Base-by-base conservation (phyloP, 2,888 invertebrate species). In the Entomobrya proxima region DNA sequence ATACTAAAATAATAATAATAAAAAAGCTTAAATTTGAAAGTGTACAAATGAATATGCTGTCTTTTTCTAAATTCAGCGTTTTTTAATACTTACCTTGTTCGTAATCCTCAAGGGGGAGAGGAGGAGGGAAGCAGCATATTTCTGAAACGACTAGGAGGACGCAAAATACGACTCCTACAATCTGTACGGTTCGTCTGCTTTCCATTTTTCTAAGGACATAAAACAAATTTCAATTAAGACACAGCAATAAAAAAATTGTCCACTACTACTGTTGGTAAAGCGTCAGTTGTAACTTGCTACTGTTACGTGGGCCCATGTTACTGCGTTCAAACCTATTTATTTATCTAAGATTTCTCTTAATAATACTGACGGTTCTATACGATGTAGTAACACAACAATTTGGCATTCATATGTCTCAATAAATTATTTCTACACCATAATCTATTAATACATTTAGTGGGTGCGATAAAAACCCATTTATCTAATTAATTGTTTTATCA, bases 51-150 rank as follows among this genome's bases (percentile, higher is more conserved):
- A n/a, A n/a, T 24, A 35, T 37, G n/a, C 18, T 35, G 9, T 9
- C 2, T 67, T 35, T 9, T 35, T 35, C 6, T n/a, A 67, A 24
- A 9, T 9, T 24, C 11, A 35, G n/a, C n/a, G n/a, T n/a, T n/a
- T 6, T n/a, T 37, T 30, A n/a, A 13, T 24, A 24, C 76, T 88
- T 87, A 88, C 88, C 87, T 88, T 89, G 89, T 55, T 89, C 89
- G 74, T 89, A 89, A 82, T 89, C 89, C 79, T 89, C 89, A 67
- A 80, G 86, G 76, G 88, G 74, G 79, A 88, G 88, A 21, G 88
- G 44, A 74, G 89, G 89, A 32, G 86, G 75, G 47, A 74, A 82
- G 55, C 88, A 87, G 55, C 85, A 88, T 79, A 89, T 89, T 86
- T 89, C 89, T 74, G 87, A 47, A 13, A 89, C 85, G 82, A 89